Evolutionary conservation across 2,888 invertebrate species (phyloP).

Genomic region (Venusia cambrica): DNA sequence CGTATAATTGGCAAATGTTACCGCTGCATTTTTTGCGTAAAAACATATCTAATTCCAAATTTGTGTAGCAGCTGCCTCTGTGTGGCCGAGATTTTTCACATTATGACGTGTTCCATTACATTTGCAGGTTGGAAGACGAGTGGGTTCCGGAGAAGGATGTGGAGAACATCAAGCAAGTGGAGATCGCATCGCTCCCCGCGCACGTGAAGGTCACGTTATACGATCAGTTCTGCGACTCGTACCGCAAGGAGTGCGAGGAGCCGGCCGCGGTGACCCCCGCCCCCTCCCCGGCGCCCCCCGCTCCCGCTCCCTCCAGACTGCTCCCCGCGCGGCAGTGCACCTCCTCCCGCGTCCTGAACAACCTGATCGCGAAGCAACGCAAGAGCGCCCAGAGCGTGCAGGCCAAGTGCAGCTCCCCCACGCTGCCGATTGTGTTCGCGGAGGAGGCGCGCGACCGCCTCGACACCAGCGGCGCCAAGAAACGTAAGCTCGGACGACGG

Average conservation of each 20-base stretch:
- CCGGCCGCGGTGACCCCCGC: conserved; percentile 24
- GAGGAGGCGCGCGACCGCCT: conserved; percentile 33
- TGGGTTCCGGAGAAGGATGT: conserved; percentile 90
- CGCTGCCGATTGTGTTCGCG: conserved; percentile 38
- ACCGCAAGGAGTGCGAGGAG: conserved; percentile 34
- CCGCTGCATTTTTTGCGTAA: neutral
- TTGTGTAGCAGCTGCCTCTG: conserved; percentile 59
- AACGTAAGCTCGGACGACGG: conserved; percentile 65
- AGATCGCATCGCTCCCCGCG: conserved; percentile 74
- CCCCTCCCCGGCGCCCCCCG: conserved; percentile 22
- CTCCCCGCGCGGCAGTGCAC: conserved; percentile 48
- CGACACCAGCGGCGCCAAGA: conserved; percentile 64
- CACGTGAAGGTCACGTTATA: conserved; percentile 74
- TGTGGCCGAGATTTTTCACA: conserved; percentile 48
- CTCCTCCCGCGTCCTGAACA: conserved; percentile 54
- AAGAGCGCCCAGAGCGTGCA: conserved; percentile 29
- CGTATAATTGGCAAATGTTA: conserved; percentile 5
- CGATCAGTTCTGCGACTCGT: conserved; percentile 73
- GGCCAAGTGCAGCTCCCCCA: conserved; percentile 42
- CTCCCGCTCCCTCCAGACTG: conserved; percentile 29
- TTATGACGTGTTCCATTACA: conserved; percentile 21
- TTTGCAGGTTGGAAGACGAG: conserved; percentile 89
- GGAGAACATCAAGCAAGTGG: conserved; percentile 82
- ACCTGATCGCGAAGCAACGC: conserved; percentile 51
- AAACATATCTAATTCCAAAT: neutral